phyloP scores from a whole-genome alignment of 1,140 invertebrate genomes.

The Probaryconus sp. region DNA sequence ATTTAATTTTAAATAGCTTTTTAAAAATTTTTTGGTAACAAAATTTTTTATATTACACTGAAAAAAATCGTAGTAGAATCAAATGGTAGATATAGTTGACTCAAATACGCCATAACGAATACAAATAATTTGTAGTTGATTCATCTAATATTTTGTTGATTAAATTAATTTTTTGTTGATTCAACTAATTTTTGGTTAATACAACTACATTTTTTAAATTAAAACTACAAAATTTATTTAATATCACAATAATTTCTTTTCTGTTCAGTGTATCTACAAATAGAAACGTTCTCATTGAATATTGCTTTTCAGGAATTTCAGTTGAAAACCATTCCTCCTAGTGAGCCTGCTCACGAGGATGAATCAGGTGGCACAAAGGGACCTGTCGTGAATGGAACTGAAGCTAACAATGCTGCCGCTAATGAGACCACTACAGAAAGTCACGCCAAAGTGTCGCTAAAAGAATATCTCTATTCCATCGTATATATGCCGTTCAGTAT shows the following conservation, averaged over 20 bases:
- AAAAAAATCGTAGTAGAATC: no score
- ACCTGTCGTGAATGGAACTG: not conserved
- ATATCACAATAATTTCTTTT: no score
- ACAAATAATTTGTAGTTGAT: no score
- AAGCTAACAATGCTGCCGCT: constrained; percentile 28
- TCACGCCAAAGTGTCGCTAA: constrained; percentile 79
- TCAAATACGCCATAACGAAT: no score
- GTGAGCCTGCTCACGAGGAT: constrained; percentile 47
- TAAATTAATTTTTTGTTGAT: not conserved
- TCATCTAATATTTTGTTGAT: constrained; percentile 1
- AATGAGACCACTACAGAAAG: constrained; percentile 34
- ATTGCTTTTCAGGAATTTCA: constrained; percentile 65
- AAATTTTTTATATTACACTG: no score
- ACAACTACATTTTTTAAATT: no score
- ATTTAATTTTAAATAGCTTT: not conserved
- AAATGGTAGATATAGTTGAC: no score
- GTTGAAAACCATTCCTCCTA: constrained; percentile 61
- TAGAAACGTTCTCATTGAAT: not conserved
- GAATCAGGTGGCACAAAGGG: constrained; percentile 54
- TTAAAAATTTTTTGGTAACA: no score
- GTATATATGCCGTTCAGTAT: constrained; percentile 92
- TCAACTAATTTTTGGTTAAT: no score
- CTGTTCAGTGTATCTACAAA: not conserved
- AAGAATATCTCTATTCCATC: constrained; percentile 92
- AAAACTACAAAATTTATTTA: no score